A percentile compares a stretch with the other conserved stretches of the same genome.
Evolutionary conservation across 2,797 vertebrate genomes (phyloP).

Genomic region (Betta splendens): DNA sequence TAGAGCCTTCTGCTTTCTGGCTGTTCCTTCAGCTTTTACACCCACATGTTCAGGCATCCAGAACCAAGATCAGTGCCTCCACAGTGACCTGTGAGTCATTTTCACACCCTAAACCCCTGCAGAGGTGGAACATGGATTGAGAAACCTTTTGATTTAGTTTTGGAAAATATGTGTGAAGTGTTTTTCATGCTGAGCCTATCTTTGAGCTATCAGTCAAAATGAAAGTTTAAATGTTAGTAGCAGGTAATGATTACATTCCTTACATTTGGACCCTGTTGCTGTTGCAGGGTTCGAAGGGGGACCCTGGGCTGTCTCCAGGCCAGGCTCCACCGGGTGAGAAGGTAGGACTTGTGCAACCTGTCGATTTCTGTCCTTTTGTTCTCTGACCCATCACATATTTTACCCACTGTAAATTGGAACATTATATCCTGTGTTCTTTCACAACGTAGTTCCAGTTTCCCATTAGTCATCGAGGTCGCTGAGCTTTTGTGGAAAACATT

Average conservation of each 20-base stretch:
- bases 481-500: no score
- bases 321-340: constrained; percentile 87
- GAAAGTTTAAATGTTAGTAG: no score
- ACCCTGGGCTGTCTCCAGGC: constrained; percentile 91
- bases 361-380: constrained; percentile 4
- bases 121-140: constrained; percentile 47
- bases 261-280: no score
- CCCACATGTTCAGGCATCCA: constrained; percentile 43
- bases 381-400: no score
- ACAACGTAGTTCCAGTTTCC: no score
- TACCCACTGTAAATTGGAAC: no score
- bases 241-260: no score
- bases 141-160: constrained; percentile 57
- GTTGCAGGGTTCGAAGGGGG: constrained; percentile 91
- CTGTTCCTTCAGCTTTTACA: constrained; percentile 17
- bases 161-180: no score
- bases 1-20: constrained; percentile 2
- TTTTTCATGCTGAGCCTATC: no score
- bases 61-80: constrained; percentile 50
- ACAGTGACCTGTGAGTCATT: constrained; percentile 66
- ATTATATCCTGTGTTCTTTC: no score
- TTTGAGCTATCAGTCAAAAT: no score
- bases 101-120: constrained; percentile 41
- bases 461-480: no score
- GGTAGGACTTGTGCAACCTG: constrained; percentile 75